Evolutionary conservation across 2,113 vertebrate genomes (phyloP).

Genomic region (Neotoma lepida): DNA sequence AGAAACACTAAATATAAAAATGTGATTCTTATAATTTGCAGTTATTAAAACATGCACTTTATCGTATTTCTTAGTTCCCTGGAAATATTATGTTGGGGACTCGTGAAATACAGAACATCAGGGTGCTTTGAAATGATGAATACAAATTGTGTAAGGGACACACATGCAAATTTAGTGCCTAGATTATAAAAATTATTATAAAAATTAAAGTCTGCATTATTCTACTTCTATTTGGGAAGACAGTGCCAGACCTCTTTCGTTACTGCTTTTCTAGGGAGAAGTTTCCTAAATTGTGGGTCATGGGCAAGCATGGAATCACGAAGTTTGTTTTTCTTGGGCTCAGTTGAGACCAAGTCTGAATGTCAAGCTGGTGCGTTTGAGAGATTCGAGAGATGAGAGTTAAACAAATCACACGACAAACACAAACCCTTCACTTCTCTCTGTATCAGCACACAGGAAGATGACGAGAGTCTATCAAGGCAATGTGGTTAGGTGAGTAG

Average conservation of each 20-base stretch:
- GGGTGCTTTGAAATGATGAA: not conserved
- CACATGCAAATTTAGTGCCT: not conserved
- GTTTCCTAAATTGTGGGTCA: not conserved
- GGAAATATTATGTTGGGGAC: not conserved
- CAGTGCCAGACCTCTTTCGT: not conserved
- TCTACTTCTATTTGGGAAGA: not conserved
- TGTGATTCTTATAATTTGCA: not conserved
- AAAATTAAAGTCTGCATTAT: conserved; percentile 5
- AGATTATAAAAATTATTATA: not conserved
- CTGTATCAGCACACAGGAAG: not conserved
- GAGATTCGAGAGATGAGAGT: not conserved
- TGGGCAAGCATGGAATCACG: not conserved
- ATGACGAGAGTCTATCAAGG: not conserved
- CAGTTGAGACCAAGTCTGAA: not conserved
- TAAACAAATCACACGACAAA: not conserved
- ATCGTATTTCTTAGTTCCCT: not conserved
- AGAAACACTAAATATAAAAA: conserved; percentile 32
- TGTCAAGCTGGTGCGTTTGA: not conserved
- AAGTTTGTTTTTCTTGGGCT: not conserved
- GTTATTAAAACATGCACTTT: not conserved
- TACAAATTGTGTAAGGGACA: not conserved
- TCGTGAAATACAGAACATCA: not conserved
- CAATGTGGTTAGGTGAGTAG: not conserved
- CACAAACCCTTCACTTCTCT: not conserved
- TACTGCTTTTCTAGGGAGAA: not conserved